Base-by-base conservation (phyloP, 2,888 invertebrate genomes). In the Bhutanitis thaidina region DNA sequence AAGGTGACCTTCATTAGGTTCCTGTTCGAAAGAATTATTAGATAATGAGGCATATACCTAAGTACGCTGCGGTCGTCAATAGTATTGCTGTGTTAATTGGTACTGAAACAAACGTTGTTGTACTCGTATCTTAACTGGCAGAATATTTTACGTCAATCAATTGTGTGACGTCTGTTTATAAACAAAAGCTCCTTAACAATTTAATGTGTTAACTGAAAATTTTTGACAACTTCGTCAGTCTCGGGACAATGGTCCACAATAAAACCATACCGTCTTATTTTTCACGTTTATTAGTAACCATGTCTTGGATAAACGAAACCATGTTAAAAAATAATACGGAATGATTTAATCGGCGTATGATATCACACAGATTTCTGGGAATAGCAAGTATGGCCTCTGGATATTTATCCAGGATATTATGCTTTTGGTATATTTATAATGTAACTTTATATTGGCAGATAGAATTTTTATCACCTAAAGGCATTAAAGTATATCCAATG, bases 161-260 rank as follows among this genome's bases (percentile, higher is more conserved):
- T 34, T 43, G 14, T 25, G 5, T 15, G 29, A 29, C 34, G 14
- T 35, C 20, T 12, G 13, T 32, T 32, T 32, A 32, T 12, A 32
- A 32, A 32, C 27, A 43, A 25, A 15, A 35, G 32, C 34, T 7
- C 10, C 32, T 1, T 13, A 29, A 9, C 29, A 40, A 39, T 39
- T 50, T 9, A 15, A 49, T 7, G 20, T 34, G 16, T 34, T 37
- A 43, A 27, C 10, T 36, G 7, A 38, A 15, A 32, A 35, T 40
- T 40, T 34, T 35, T 12, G 46, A 10, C 16, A 65, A 58, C 62
- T 65, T 58, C 65, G 65, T 64, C 67, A 71, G 73, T 79, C 77
- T 77, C 78, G 80, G 80, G 83, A 80, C 80, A 20, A 3, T 5
- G 20, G 20, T 20, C 20, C 20, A n/a, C n/a, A n/a, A n/a, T n/a